Base-by-base conservation (phyloP, 1,140 invertebrate species). In the Tetramorium parvispinum region DNA sequence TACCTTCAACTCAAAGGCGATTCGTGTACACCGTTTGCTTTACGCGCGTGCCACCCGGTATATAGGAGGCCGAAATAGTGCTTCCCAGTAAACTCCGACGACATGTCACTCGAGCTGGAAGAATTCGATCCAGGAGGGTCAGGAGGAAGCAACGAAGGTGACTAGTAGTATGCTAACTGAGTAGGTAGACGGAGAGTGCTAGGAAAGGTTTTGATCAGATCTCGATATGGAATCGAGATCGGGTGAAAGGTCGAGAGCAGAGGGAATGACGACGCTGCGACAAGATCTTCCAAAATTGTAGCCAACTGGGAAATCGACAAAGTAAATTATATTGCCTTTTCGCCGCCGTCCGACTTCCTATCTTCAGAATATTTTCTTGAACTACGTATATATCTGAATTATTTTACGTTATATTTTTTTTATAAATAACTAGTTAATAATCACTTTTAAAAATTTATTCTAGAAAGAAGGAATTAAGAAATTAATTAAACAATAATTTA, bases 101-200 rank as follows among this genome's bases (percentile, higher is more conserved):
- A 94, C 93, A 93, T 93, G 94, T 94, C 93, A 95, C 91, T 94
- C 91, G 94, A 94, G 92, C 92, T 91, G 92, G 93, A 94, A 95
- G 94, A 94, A 95, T 94, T 94, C 94, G 94, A 95, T 94, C 92
- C 90, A 70, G 27, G 88, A 91, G 91, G 91, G 88, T 91, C 83
- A 18, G 76, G 71, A 59, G 83, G 73, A 71, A 66, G 61, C 57
- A 5, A 24, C 37, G 71, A 86, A 85, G 68, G 85, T 85, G 68
- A 3, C n/a, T n/a, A n/a, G n/a, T n/a, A n/a, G n/a, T n/a, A n/a
- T 13, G 24, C 18, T n/a, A 46, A 65, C 51, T 83, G 63, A 66
- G 49, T 68, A 73, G 16, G 63, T 66, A 43, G 40, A 0, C 24
- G 59, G 87, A 76, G 73, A 53, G 65, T 46, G 37, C 46, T 63